Evolutionary conservation across 1,140 invertebrate genomes (phyloP).

Genomic region (Calephelis nemesis): DNA sequence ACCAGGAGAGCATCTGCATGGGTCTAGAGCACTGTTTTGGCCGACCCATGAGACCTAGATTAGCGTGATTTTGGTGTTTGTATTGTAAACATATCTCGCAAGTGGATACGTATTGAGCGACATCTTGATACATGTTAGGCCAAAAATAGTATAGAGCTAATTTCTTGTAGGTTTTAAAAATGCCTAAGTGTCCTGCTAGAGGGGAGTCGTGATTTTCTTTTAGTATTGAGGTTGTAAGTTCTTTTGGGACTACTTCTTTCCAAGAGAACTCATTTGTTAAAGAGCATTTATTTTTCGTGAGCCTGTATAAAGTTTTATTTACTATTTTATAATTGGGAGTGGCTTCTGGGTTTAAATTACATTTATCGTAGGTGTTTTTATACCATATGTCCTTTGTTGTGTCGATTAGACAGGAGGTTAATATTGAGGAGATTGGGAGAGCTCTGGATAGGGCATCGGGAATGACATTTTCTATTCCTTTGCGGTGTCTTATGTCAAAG

Average conservation of each 20-base stretch:
- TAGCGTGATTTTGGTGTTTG: conserved; percentile 24
- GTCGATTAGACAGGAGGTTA: too few relatives aligned
- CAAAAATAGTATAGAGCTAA: conserved; percentile 32
- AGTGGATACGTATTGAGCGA: conserved; percentile 32
- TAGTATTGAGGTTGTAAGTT: too few relatives aligned
- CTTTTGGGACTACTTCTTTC: conserved; percentile 34
- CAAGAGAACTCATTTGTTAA: conserved; percentile 36
- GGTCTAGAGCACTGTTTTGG: neutral
- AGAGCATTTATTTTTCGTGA: conserved; percentile 25
- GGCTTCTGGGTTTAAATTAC: conserved; percentile 15
- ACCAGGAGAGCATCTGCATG: neutral
- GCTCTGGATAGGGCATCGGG: conserved; percentile 41
- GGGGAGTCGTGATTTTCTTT: too few relatives aligned
- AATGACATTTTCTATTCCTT: conserved; percentile 44
- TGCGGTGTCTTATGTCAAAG: conserved; percentile 46
- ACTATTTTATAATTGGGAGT: conserved; percentile 30
- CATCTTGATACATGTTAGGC: conserved; percentile 36
- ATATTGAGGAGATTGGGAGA: conserved; percentile 14
- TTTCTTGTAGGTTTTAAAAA: conserved; percentile 42
- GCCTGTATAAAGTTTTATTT: conserved; percentile 29
- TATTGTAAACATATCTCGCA: conserved; percentile 35
- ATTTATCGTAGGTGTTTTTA: conserved; percentile 30
- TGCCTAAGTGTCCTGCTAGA: conserved; percentile 36
- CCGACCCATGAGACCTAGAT: conserved; percentile 31
- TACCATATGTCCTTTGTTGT: conserved; percentile 34